Evolutionary conservation across 2,888 invertebrate species (phyloP).

Genomic region (Scaeva pyrastri): DNA sequence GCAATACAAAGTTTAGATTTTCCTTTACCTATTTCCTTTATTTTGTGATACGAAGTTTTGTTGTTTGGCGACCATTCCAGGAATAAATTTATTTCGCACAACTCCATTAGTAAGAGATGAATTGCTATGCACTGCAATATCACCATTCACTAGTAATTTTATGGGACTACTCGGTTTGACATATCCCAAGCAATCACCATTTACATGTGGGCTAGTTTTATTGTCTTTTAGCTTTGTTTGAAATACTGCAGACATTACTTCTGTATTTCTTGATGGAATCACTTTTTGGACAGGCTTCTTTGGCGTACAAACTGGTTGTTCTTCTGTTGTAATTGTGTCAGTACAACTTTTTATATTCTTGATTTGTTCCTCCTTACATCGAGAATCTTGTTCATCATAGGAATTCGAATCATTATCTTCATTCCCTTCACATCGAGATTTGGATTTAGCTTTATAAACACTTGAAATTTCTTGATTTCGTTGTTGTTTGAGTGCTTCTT

Average conservation of each 20-base stretch:
- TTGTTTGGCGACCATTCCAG: conserved; percentile 79
- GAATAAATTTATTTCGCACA: conserved; percentile 68
- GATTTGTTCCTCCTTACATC: conserved; percentile 72
- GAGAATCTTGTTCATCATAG: conserved; percentile 76
- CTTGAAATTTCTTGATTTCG: conserved; percentile 89
- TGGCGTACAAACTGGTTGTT: conserved; percentile 79
- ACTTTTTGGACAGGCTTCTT: conserved; percentile 91
- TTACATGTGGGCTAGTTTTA: conserved; percentile 62
- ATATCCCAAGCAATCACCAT: conserved; percentile 84
- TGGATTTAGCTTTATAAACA: conserved; percentile 86
- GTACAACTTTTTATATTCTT: conserved; percentile 22
- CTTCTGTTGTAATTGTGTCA: conserved; percentile 34
- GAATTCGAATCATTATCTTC: conserved; percentile 74
- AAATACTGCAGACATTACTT: conserved; percentile 77
- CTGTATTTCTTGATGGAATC: conserved; percentile 89
- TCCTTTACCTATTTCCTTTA: conserved; percentile 79
- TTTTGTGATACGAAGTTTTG: conserved; percentile 80
- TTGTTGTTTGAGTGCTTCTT: conserved; percentile 94
- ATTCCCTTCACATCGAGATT: conserved; percentile 82
- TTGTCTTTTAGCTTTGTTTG: conserved; percentile 63
- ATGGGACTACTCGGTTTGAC: conserved; percentile 84
- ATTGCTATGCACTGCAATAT: conserved; percentile 79
- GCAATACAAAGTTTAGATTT: background rate
- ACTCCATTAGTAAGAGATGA: conserved; percentile 79
- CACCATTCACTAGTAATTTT: conserved; percentile 78